Conservation (phyloP, 1,140 invertebrate species). For the Diprion similis region DNA sequence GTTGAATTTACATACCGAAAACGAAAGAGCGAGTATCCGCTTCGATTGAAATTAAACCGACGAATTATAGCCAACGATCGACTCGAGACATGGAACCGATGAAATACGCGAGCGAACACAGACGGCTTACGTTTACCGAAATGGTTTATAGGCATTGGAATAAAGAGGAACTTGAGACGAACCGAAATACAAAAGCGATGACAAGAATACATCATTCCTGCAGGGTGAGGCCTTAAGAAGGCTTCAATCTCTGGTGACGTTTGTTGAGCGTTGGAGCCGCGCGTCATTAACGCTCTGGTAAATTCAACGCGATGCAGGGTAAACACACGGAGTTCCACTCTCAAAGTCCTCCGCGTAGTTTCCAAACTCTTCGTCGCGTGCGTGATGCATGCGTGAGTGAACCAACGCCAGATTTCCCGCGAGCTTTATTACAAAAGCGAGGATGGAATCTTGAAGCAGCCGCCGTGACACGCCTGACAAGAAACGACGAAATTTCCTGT, state of each 20-base stretch:
- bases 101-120: no score
- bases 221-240: not conserved
- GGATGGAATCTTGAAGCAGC: not conserved
- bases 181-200: not conserved
- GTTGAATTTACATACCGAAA: no score
- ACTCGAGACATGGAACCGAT: no score
- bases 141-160: not conserved
- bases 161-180: not conserved
- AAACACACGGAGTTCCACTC: not conserved
- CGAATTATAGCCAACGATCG: no score
- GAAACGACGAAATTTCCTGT: not conserved
- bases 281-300: not conserved
- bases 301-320: conserved; percentile 3
- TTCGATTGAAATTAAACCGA: no score
- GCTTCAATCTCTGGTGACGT: not conserved
- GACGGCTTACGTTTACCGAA: no score
- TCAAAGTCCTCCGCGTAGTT: not conserved
- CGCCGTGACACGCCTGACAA: not conserved
- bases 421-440: not conserved
- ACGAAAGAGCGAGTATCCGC: no score
- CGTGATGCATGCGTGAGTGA: conserved; percentile 1
- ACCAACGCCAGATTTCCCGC: not conserved
- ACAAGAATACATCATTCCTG: not conserved
- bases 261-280: not conserved
- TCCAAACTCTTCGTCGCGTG: not conserved